Percentiles rank a stretch among this genome's conserved stretches.
Conservation (phyloP, 2,113 vertebrate genomes). For the Pardalotus punctatus region DNA sequence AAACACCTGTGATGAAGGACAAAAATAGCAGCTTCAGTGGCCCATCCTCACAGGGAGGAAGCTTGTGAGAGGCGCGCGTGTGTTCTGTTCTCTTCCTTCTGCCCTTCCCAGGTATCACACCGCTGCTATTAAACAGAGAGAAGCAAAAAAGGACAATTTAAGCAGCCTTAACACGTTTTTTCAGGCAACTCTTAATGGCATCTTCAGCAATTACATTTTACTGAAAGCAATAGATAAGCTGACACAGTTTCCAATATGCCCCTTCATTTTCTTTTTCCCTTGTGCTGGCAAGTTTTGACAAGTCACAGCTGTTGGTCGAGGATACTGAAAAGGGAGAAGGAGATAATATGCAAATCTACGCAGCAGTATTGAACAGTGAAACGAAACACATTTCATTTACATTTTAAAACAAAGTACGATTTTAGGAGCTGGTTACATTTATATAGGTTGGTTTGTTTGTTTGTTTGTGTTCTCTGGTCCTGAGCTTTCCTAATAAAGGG, state of each 20-base stretch:
- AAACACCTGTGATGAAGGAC: neutral
- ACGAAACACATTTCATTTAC: slow-evolving; percentile 33
- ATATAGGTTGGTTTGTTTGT: neutral
- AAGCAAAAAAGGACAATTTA: neutral
- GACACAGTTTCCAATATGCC: slow-evolving; percentile 53
- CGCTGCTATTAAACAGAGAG: neutral
- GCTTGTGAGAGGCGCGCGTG: neutral
- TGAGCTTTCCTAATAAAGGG: neutral
- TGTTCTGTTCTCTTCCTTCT: neutral
- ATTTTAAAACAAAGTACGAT: slow-evolving; percentile 15
- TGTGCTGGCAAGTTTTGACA: slow-evolving; percentile 65
- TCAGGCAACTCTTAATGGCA: slow-evolving; percentile 44
- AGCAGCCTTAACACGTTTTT: slow-evolving; percentile 37
- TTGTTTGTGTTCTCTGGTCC: neutral
- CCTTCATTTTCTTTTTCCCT: slow-evolving; percentile 55
- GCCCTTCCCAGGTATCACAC: slow-evolving; percentile 9
- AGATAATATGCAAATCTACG: slow-evolving; percentile 65
- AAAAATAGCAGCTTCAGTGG: neutral
- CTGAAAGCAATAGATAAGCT: slow-evolving; percentile 55
- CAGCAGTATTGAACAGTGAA: slow-evolving; percentile 16
- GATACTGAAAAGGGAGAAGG: slow-evolving; percentile 45
- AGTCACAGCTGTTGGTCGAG: slow-evolving; percentile 65
- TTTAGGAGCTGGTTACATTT: neutral
- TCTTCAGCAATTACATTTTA: slow-evolving; percentile 63
- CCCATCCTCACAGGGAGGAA: neutral